Evolutionary conservation across 2,888 invertebrate genomes (phyloP).

Genomic region (Erpobdella octoculata): DNA sequence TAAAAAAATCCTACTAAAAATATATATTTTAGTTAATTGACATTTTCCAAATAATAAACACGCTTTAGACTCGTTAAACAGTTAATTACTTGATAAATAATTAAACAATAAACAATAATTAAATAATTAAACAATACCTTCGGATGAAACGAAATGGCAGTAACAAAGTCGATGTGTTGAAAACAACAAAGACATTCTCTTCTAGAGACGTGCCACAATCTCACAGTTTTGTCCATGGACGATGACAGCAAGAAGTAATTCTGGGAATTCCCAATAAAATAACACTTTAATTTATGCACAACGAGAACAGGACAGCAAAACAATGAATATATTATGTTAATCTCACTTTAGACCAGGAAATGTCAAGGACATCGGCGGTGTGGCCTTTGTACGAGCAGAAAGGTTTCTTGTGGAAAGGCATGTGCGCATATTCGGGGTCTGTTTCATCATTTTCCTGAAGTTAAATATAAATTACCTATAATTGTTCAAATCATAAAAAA

Average conservation of each 20-base stretch:
- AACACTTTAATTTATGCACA: neutral
- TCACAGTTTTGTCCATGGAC: slow-evolving; percentile 95
- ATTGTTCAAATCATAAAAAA: neutral
- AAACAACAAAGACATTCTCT: slow-evolving; percentile 96
- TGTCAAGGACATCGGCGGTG: slow-evolving; percentile 87
- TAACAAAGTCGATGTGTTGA: slow-evolving; percentile 97
- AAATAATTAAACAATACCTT: slow-evolving; percentile 40
- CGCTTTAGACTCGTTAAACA: neutral
- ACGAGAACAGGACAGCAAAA: too few species aligned
- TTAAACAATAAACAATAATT: neutral
- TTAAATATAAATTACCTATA: neutral
- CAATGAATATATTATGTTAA: too few species aligned
- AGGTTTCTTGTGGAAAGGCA: slow-evolving; percentile 76
- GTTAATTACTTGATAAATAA: neutral
- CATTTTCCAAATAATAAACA: neutral
- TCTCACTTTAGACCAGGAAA: slow-evolving; percentile 84
- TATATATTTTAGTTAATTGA: neutral
- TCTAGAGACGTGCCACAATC: slow-evolving; percentile 92
- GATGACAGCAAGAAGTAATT: slow-evolving; percentile 95
- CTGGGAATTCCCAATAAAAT: slow-evolving; percentile 42
- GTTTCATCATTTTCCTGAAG: slow-evolving; percentile 24
- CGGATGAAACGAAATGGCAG: slow-evolving; percentile 96
- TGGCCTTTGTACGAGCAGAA: slow-evolving; percentile 90
- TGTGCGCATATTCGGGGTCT: slow-evolving; percentile 45
- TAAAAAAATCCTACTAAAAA: neutral